A percentile compares a stretch with the other conserved stretches of the same genome.
phyloP scores from a whole-genome alignment of 2,888 invertebrate genomes.

The Periphyllus acericola region DNA sequence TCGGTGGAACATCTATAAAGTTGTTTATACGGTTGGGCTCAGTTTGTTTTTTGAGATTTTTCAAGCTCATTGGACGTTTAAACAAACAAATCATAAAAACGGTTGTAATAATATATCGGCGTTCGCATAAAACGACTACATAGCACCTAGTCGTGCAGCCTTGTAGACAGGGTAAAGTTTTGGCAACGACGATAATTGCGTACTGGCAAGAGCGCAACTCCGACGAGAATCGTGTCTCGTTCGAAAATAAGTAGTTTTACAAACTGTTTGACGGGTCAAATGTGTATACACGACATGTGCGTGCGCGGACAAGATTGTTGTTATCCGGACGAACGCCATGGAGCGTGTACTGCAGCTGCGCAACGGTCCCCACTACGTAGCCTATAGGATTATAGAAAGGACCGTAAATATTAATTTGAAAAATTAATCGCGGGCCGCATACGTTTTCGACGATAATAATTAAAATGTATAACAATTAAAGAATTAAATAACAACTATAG shows the following conservation, averaged over 20 bases:
- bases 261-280: not conserved
- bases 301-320: too few species aligned
- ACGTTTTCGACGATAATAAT: too few species aligned
- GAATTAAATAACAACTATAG: too few species aligned
- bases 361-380: too few species aligned
- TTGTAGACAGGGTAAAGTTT: not conserved
- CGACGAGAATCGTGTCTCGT: not conserved
- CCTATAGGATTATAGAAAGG: too few species aligned
- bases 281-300: not conserved
- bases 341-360: too few species aligned
- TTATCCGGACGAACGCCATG: not conserved
- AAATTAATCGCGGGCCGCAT: too few species aligned
- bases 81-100: not conserved
- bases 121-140: not conserved
- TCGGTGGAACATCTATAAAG: not conserved
- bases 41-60: not conserved
- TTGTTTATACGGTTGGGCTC: not conserved
- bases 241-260: not conserved
- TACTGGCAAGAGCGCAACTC: constrained; percentile 5
- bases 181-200: not conserved
- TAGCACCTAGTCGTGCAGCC: not conserved
- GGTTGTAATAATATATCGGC: not conserved
- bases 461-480: too few species aligned
- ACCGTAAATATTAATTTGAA: too few species aligned
- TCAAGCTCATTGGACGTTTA: not conserved